Percentiles rank a stretch among this genome's conserved stretches.
Conservation (phyloP, 1,140 invertebrate genomes). For the Drosophila insularis region DNA sequence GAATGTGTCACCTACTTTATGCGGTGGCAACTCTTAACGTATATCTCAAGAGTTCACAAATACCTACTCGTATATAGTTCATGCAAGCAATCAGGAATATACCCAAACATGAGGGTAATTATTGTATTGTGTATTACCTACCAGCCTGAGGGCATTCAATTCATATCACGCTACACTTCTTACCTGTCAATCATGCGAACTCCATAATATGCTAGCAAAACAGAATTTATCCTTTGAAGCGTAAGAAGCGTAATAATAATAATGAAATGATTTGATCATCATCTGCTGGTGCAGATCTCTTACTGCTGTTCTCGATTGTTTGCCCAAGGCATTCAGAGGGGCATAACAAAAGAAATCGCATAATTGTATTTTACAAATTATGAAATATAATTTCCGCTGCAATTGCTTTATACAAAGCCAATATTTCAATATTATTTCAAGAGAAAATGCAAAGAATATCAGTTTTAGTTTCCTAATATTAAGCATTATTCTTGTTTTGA, state of each 20-base stretch:
- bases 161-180: slow-evolving; percentile 54
- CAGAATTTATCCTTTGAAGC: slow-evolving; percentile 60
- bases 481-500: no score
- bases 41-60: not conserved
- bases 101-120: slow-evolving; percentile 16
- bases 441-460: not conserved
- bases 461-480: no score
- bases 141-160: slow-evolving; percentile 31
- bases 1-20: slow-evolving; percentile 18
- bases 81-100: not conserved
- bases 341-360: slow-evolving; percentile 3
- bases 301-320: slow-evolving; percentile 29
- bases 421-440: not conserved
- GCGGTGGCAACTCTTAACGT: not conserved
- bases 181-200: slow-evolving; percentile 70
- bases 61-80: not conserved
- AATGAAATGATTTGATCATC: slow-evolving; percentile 46
- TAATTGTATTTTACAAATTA: slow-evolving; percentile 13
- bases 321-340: not conserved
- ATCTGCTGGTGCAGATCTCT: slow-evolving; percentile 36
- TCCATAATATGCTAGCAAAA: slow-evolving; percentile 54
- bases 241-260: slow-evolving; percentile 45
- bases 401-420: slow-evolving; percentile 9
- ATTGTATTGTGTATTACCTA: not conserved
- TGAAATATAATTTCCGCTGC: slow-evolving; percentile 39